Conservation (phyloP, 2,888 invertebrate genomes). For the Polyommatus icarus region DNA sequence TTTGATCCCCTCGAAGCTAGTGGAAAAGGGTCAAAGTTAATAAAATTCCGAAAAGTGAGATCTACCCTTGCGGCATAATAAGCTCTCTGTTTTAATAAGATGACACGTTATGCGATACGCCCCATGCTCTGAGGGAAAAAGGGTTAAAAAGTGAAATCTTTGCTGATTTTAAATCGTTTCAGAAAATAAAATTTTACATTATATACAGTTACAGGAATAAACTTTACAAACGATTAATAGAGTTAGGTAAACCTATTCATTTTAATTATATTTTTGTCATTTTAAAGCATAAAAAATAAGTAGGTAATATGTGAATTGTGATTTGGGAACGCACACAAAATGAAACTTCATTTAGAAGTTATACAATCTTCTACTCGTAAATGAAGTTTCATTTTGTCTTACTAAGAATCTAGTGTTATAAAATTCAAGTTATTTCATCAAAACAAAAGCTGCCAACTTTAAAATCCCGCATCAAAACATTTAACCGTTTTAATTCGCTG, state of each 20-base stretch:
- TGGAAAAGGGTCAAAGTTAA: constrained; percentile 26
- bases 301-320: too few species aligned
- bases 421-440: not conserved
- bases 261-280: too few species aligned
- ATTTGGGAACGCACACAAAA: not conserved
- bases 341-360: too few species aligned
- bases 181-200: not conserved
- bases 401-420: not conserved
- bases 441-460: constrained; percentile 18
- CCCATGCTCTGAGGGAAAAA: not conserved
- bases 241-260: not conserved
- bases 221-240: not conserved
- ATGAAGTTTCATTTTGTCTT: not conserved
- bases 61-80: constrained; percentile 9
- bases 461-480: constrained; percentile 23
- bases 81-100: constrained; percentile 14
- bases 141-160: not conserved
- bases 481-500: constrained; percentile 13
- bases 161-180: not conserved
- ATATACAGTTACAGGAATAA: not conserved
- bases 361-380: too few species aligned
- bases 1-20: constrained; percentile 24
- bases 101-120: not conserved
- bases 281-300: too few species aligned
- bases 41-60: constrained; percentile 23